Percentiles rank a stretch among this genome's conserved stretches.
phyloP scores from a whole-genome alignment of 2,113 vertebrate species.

The Chunga burmeisteri region DNA sequence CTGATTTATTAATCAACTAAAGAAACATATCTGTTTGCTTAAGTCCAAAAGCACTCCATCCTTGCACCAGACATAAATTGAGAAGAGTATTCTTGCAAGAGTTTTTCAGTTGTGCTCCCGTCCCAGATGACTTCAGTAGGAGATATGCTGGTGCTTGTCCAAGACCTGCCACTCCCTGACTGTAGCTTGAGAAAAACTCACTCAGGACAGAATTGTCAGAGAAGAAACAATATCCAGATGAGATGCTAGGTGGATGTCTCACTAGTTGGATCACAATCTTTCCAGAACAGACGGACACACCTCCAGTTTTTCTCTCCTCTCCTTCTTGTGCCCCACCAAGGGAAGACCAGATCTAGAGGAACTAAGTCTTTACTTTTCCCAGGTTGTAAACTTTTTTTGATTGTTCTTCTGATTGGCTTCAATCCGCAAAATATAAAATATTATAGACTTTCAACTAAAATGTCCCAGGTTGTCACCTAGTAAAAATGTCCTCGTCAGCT shows the following conservation, averaged over 20 bases:
- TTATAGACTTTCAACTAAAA: neutral
- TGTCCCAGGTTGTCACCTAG: neutral
- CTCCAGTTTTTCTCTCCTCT: neutral
- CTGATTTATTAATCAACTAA: neutral
- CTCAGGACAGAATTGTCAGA: neutral
- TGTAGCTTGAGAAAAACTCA: neutral
- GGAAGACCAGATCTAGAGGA: neutral
- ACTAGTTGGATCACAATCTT: neutral
- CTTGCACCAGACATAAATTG: neutral
- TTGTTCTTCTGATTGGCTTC: neutral
- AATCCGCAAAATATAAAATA: neutral
- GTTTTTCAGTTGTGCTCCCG: neutral
- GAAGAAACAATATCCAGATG: neutral
- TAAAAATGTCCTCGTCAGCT: neutral
- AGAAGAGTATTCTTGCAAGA: neutral
- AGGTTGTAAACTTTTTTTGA: accelerated
- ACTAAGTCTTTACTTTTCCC: neutral
- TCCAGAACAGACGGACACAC: neutral
- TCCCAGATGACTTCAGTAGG: neutral
- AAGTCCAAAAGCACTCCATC: neutral
- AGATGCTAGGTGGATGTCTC: neutral
- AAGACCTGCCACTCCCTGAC: neutral
- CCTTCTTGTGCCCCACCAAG: neutral
- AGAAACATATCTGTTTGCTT: neutral
- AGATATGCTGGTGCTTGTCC: neutral